phyloP scores from a whole-genome alignment of 1,140 invertebrate genomes.

The Drosophila sp. region DNA sequence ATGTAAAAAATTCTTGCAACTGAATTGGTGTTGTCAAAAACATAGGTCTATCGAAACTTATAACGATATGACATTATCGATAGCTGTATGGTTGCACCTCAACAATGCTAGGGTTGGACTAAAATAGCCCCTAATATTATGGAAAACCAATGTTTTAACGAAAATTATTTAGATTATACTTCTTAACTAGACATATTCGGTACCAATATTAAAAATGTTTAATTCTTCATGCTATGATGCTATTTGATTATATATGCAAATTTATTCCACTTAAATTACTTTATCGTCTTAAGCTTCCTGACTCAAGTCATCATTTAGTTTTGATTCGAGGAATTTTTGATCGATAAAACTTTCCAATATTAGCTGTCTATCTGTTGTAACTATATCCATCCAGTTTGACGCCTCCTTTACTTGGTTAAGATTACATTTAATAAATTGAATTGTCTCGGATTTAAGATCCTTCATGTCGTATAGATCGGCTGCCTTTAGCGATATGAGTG shows the following conservation, averaged over 20 bases:
- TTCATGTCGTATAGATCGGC: not conserved
- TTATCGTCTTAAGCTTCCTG: no score
- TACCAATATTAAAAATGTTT: no score
- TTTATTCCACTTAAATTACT: no score
- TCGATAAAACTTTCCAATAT: no score
- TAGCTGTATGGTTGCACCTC: conserved; percentile 1
- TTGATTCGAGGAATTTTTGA: no score
- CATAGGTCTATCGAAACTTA: conserved; percentile 27
- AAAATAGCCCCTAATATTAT: no score
- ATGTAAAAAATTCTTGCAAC: conserved; percentile 43
- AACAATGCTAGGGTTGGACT: not conserved
- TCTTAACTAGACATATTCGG: no score
- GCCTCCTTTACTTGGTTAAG: not conserved
- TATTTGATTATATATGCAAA: no score
- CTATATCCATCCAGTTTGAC: not conserved
- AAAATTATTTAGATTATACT: no score
- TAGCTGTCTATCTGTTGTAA: not conserved
- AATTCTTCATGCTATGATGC: no score
- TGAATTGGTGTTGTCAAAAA: conserved; percentile 45
- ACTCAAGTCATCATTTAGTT: no score
- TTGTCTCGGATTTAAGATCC: not conserved
- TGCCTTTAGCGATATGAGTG: not conserved
- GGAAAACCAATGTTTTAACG: no score
- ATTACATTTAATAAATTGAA: not conserved
- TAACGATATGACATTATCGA: conserved; percentile 12